Base-by-base conservation (phyloP, 2,888 invertebrate genomes). In the Vanessa cardui region DNA sequence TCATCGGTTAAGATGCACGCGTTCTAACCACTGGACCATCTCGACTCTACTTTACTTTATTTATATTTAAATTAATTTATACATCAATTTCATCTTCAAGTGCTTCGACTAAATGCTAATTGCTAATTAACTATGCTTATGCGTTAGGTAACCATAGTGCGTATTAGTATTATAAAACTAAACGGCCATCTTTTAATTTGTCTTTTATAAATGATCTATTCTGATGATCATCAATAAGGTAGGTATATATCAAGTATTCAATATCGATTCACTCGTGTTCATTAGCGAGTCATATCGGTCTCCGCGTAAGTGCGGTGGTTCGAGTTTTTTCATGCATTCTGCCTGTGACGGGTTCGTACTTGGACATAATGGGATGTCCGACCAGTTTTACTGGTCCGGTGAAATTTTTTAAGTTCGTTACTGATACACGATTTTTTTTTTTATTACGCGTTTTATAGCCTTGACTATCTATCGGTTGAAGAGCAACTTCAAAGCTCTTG, bases 351-450 rank as follows among this genome's bases (percentile, higher is more conserved):
- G 54, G 15, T 68, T 54, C 26, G 31, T 64, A 62, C 54, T 60
- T 54, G 60, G 68, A 20, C 64, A 56, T 68, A 68, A 68, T 64
- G 56, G 62, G 64, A 66, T 31, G 44, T 45, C 52, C 52, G 39
- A 54, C 59, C 59, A 16, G 63, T 63, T 47, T n/a, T n/a, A 47
- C 54, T 21, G 45, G 59, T 52, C 46, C 26, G 16, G 20, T n/a
- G 45, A 65, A 46, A 54, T 54, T 52, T 18, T 39, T 54, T 16
- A 54, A 54, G 18, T 20, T 20, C 16, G 52, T 54, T 26, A 16
- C 31, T 16, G 52, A 54, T 31, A 15, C 31, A n/a, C 26, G 52
- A 31, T 26, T n/a, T 54, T 49, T 49, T n/a, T 54, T 54, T 21
- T 15, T 3, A 21, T 21, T 31, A 31, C 26, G 50, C 12, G 50